Evolutionary conservation across 1,140 invertebrate genomes (phyloP).

Genomic region (Andrena cerasifolii): DNA sequence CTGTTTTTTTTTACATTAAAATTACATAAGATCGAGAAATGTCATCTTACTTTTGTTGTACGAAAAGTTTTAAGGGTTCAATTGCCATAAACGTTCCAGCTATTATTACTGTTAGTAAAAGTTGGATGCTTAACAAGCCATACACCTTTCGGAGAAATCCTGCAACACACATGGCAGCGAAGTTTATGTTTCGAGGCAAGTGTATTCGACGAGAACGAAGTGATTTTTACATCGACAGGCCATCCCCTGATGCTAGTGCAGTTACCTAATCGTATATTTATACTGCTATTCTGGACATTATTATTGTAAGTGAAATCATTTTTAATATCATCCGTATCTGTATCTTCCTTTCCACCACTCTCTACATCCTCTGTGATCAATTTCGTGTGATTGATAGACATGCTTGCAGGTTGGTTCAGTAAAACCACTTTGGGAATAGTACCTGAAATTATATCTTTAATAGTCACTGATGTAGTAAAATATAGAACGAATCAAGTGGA

Average conservation of each 20-base stretch:
- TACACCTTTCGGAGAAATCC: conserved; percentile 93
- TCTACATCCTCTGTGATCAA: conserved; percentile 84
- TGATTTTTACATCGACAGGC: conserved; percentile 8
- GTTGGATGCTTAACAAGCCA: conserved; percentile 88
- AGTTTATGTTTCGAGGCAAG: background rate
- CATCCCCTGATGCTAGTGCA: background rate
- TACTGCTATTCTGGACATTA: conserved; percentile 86
- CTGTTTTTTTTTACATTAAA: background rate
- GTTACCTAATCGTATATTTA: conserved; percentile 85
- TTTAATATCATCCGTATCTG: conserved; percentile 78
- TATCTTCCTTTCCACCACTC: conserved; percentile 84
- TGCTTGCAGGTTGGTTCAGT: conserved; percentile 77
- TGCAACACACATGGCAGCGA: conserved; percentile 54
- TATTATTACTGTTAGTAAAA: conserved; percentile 88
- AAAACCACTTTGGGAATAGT: conserved; percentile 4
- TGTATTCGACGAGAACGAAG: conserved; percentile 10
- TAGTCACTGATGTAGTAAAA: background rate
- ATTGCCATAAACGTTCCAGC: conserved; percentile 86
- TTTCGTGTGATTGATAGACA: conserved; percentile 81
- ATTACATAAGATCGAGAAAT: background rate
- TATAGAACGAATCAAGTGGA: background rate
- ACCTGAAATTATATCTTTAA: background rate
- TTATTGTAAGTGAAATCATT: conserved; percentile 88
- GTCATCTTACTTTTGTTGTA: conserved; percentile 86
- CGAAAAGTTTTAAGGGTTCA: conserved; percentile 85